phyloP scores from a whole-genome alignment of 1,140 invertebrate species.

The Meloidogyne floridensis region DNA sequence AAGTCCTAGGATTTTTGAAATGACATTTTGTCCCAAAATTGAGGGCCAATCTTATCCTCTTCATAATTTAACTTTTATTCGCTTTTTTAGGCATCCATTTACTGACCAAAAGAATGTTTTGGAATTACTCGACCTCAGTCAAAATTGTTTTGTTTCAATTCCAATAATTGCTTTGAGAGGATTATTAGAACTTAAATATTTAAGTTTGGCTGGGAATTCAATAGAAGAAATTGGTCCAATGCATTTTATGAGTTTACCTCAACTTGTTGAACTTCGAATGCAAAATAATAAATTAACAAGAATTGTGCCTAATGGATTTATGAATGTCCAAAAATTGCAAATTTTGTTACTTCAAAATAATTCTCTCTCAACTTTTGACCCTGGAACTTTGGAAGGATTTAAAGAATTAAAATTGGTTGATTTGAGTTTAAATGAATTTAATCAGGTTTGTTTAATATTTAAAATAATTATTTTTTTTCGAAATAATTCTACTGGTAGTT shows the following conservation, averaged over 20 bases:
- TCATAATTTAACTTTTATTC: not conserved
- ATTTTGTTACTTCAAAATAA: conserved; percentile 56
- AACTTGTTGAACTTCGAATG: conserved; percentile 56
- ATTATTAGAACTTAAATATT: conserved; percentile 44
- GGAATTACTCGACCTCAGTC: conserved; percentile 57
- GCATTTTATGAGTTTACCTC: conserved; percentile 64
- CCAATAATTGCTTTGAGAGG: conserved; percentile 58
- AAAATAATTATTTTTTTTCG: not conserved
- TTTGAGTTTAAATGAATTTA: conserved; percentile 40
- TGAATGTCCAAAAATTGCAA: conserved; percentile 62
- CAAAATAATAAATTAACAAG: conserved; percentile 48
- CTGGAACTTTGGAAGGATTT: conserved; percentile 47
- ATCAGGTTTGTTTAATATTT: conserved; percentile 29
- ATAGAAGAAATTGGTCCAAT: conserved; percentile 56
- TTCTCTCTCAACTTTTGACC: conserved; percentile 42
- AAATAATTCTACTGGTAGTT: not conserved
- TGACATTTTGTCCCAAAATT: too few relatives aligned
- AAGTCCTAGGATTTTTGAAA: too few relatives aligned
- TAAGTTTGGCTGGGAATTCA: conserved; percentile 56
- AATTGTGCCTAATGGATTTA: conserved; percentile 60
- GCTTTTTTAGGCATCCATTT: conserved; percentile 47
- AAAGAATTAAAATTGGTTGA: conserved; percentile 50
- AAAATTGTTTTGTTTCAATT: conserved; percentile 51
- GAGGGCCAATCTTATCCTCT: not conserved
- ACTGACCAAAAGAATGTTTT: conserved; percentile 49